Conservation (phyloP, 2,888 invertebrate species). For the Poecilus cupreus region DNA sequence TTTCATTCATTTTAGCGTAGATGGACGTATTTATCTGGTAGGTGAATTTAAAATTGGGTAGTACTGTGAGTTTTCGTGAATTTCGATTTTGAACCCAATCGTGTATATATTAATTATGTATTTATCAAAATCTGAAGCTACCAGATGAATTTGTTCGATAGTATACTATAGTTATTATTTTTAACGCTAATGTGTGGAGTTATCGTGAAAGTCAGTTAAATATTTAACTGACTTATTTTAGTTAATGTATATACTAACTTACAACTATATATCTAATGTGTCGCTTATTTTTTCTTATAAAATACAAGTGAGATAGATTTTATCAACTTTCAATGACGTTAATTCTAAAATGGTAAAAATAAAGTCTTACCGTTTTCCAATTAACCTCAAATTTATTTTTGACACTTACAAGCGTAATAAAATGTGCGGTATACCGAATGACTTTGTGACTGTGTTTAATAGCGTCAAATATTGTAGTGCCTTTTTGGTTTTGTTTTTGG, state of each 20-base stretch:
- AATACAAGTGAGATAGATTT: constrained; percentile 50
- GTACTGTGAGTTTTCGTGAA: background rate
- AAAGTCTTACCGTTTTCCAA: constrained; percentile 57
- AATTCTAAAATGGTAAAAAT: constrained; percentile 48
- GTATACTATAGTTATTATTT: constrained; percentile 63
- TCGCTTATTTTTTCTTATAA: constrained; percentile 57
- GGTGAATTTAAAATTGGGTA: constrained; percentile 1
- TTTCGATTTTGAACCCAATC: constrained; percentile 4
- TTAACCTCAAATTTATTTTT: constrained; percentile 55
- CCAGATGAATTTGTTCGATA: constrained; percentile 17
- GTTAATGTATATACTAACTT: constrained; percentile 62
- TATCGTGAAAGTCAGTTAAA: constrained; percentile 42
- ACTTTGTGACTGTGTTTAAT: constrained; percentile 55
- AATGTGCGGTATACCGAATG: constrained; percentile 35
- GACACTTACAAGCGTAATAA: constrained; percentile 50
- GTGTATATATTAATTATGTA: constrained; percentile 37
- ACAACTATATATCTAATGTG: constrained; percentile 56
- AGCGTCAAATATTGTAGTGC: constrained; percentile 54
- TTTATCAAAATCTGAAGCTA: background rate
- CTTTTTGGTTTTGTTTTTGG: constrained; percentile 40
- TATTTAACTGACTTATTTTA: constrained; percentile 61
- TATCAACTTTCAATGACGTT: constrained; percentile 21
- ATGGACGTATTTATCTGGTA: constrained; percentile 37
- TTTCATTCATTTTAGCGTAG: constrained; percentile 38
- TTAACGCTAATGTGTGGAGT: constrained; percentile 59